A percentile compares a stretch with the other conserved stretches of the same genome.
phyloP scores from a whole-genome alignment of 2,113 vertebrate genomes.

The Lutjanus erythropterus region DNA sequence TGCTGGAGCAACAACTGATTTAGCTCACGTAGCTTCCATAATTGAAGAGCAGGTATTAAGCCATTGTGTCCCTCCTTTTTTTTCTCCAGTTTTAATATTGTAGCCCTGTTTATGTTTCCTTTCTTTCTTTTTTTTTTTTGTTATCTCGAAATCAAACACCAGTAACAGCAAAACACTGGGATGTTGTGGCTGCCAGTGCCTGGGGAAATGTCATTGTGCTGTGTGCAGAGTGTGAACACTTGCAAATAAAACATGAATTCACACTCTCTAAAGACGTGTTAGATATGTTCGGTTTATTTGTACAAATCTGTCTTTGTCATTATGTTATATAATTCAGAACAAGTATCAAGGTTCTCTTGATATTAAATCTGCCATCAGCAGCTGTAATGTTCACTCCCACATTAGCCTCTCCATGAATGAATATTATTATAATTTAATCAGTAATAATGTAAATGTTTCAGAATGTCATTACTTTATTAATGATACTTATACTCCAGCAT shows the following conservation, averaged over 20 bases:
- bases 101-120: background rate
- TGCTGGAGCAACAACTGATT: no score
- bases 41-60: no score
- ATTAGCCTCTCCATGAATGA: background rate
- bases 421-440: background rate
- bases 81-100: background rate
- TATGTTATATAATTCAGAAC: background rate
- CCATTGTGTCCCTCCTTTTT: background rate
- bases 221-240: slow-evolving; percentile 15
- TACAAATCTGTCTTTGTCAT: background rate
- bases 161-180: background rate
- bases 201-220: slow-evolving; percentile 40
- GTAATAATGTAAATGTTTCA: background rate
- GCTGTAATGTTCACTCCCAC: background rate
- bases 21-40: no score
- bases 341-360: background rate
- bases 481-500: background rate
- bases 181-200: slow-evolving; percentile 10
- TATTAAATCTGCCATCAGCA: background rate
- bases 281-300: background rate
- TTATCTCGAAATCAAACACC: slow-evolving; percentile 11
- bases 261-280: background rate
- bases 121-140: background rate
- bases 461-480: background rate
- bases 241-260: slow-evolving; percentile 6